Evolutionary conservation across 2,888 invertebrate genomes (phyloP), one percentile per base, ranked within the genome.

Genomic region (Epinotia brunnichana): DNA sequence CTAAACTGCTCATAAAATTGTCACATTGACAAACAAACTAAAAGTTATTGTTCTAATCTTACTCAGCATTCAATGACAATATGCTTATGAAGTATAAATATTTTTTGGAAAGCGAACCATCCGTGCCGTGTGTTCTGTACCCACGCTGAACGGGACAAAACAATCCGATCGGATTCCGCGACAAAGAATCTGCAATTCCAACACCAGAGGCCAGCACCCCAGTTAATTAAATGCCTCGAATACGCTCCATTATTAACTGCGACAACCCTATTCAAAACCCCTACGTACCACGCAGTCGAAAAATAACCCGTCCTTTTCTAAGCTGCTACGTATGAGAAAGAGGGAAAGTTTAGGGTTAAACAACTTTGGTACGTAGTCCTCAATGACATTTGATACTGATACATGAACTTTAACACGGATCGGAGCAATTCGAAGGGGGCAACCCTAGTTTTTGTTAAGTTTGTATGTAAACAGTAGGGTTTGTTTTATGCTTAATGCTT

Each of bases 141-240:
- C 35, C 56, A 10, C 35, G 54, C 41, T 54, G 70, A 48, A 48
- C 21, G 35, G 29, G 13, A 11, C 51, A 64, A 70, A 70, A 64
- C 67, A 59, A 66, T 44, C 24, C 51, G 63, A 73, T 69, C 73
- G 68, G 51, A 68, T 73, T 69, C 73, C 69, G 69, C 59, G 68
- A 69, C 73, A 69, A 73, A 73, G 73, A 73, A 69, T 66, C 66
- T 69, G 68, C 73, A 57, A 69, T 69, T 57, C 73, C 73, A 41
- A n/a, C 62, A 61, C 60, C 68, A 72, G 56, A 72, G 72, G 72
- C 68, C 54, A 59, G 60, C 61, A 56, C 72, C 72, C 72, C 68
- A 54, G 67, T 73, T 73, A 73, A 73, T 73, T 73, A 73, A 73
- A 73, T 73, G 72, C 68, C 56, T 62, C 62, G 72, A 68, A 73